Evolutionary conservation across 2,113 vertebrate genomes (phyloP).

Genomic region (Nycticorax nycticorax): DNA sequence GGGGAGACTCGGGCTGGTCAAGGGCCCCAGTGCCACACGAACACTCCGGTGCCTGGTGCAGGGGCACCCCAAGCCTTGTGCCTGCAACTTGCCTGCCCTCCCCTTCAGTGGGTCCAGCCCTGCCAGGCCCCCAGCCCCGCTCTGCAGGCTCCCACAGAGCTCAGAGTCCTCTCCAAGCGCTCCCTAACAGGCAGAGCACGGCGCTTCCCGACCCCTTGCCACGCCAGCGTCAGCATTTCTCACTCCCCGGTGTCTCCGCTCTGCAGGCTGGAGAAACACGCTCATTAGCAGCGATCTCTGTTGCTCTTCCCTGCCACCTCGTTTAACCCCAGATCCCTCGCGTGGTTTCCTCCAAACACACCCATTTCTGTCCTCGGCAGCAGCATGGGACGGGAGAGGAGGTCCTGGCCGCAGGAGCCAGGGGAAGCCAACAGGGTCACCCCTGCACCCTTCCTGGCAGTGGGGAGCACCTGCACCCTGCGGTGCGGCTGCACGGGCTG

Average conservation of each 20-base stretch:
- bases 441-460: rapidly evolving
- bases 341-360: neutral
- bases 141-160: no score
- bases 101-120: neutral
- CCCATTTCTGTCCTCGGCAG: rapidly evolving
- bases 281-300: neutral
- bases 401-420: rapidly evolving
- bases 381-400: neutral
- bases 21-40: rapidly evolving
- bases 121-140: neutral
- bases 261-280: neutral
- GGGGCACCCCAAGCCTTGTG: neutral
- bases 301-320: neutral
- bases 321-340: neutral
- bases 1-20: rapidly evolving
- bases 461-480: neutral
- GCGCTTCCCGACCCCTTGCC: neutral
- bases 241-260: neutral
- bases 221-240: neutral
- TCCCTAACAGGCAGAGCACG: rapidly evolving
- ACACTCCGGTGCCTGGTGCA: rapidly evolving
- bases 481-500: neutral
- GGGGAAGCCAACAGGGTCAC: neutral
- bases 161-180: neutral
- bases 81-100: neutral